phyloP scores from a whole-genome alignment of 2,888 invertebrate species.

The Eudasyphora cyanicolor region DNA sequence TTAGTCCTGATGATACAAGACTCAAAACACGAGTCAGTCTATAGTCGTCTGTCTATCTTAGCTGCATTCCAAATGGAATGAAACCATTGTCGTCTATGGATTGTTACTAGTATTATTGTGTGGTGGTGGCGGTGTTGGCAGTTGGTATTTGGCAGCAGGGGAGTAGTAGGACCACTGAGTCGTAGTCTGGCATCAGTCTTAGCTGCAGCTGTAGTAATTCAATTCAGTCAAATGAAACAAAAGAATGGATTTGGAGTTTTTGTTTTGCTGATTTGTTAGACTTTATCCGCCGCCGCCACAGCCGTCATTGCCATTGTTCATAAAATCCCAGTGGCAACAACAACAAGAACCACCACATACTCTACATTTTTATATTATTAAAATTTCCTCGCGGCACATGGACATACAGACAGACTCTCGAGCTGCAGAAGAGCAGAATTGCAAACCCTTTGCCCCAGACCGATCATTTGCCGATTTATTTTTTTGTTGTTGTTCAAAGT shows the following conservation, averaged over 20 bases:
- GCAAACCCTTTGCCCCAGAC: constrained; percentile 10
- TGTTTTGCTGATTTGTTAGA: neutral
- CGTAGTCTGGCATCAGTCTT: neutral
- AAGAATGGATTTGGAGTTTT: neutral
- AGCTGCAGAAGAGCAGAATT: neutral
- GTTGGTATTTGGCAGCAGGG: too few relatives aligned
- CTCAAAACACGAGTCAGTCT: constrained; percentile 39
- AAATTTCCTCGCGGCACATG: neutral
- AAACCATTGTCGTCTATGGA: constrained; percentile 15
- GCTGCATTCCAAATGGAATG: constrained; percentile 23
- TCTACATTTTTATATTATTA: constrained; percentile 29
- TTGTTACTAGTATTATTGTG: too few relatives aligned
- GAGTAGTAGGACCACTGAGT: constrained; percentile 14
- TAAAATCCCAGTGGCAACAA: too few relatives aligned
- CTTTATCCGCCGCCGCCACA: neutral
- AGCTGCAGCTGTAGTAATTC: constrained; percentile 62
- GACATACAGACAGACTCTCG: neutral
- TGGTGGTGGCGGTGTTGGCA: constrained; percentile 8
- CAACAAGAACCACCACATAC: constrained; percentile 47
- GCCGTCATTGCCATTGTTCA: constrained; percentile 18
- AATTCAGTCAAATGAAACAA: constrained; percentile 40
- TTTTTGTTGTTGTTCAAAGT: neutral
- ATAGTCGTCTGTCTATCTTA: too few relatives aligned
- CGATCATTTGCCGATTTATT: neutral
- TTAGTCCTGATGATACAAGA: constrained; percentile 45